phyloP scores from a whole-genome alignment of 2,113 vertebrate genomes.

The Rhea americana region DNA sequence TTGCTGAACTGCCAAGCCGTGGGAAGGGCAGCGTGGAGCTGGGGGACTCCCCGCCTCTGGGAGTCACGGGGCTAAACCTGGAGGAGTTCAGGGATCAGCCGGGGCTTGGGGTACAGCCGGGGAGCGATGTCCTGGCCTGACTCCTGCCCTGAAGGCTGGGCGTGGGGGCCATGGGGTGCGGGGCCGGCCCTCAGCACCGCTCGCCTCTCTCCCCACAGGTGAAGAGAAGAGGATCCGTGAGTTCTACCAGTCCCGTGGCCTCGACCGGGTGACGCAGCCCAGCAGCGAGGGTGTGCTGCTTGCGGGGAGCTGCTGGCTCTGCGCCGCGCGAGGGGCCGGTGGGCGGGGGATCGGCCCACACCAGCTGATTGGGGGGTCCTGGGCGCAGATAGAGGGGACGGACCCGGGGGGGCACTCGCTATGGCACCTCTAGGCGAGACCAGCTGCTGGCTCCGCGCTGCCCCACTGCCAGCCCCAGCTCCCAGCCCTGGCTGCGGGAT shows the following conservation, averaged over 20 bases:
- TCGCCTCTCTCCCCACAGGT: conserved; percentile 70
- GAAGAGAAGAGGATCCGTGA: conserved; percentile 96
- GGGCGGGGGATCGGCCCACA: not conserved
- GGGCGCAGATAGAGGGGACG: not conserved
- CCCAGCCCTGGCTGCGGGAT: too few relatives aligned
- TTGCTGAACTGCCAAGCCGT: accelerated
- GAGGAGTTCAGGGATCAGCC: too few relatives aligned
- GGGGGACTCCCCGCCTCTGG: accelerated
- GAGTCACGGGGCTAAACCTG: accelerated
- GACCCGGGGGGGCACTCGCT: not conserved
- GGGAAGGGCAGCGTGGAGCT: not conserved
- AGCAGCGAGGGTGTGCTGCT: conserved; percentile 82
- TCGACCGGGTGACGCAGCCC: conserved; percentile 91
- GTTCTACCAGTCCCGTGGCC: conserved; percentile 94
- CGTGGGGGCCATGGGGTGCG: accelerated
- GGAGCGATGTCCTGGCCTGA: too few relatives aligned
- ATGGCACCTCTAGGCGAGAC: not conserved
- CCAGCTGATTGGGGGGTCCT: accelerated
- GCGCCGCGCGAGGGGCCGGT: not conserved
- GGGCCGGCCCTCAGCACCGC: not conserved
- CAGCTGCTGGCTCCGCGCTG: not conserved
- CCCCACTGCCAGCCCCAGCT: not conserved
- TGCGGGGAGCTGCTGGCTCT: too few relatives aligned
- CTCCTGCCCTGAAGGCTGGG: too few relatives aligned
- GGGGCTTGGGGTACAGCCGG: too few relatives aligned